phyloP scores from a whole-genome alignment of 2,113 vertebrate genomes.

The Anguilla japonica region DNA sequence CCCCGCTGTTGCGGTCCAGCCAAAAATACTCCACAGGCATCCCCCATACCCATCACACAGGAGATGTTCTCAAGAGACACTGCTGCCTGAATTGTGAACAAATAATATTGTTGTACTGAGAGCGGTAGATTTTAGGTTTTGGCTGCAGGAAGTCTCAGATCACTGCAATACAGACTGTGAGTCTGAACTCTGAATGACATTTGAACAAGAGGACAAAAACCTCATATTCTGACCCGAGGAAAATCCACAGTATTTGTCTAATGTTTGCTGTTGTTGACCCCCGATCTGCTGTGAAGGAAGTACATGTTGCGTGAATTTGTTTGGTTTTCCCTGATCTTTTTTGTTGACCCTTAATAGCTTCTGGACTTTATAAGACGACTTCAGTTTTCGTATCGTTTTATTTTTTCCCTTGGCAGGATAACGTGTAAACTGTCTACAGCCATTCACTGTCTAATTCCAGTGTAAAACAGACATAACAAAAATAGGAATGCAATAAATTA shows the following conservation, averaged over 20 bases:
- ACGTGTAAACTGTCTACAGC: background rate
- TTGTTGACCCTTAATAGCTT: background rate
- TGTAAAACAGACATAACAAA: background rate
- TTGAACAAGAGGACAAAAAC: background rate
- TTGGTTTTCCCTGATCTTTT: background rate
- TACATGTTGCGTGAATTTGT: background rate
- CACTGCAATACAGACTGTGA: background rate
- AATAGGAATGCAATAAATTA: background rate
- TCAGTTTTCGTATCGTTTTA: background rate
- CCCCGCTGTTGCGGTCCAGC: too few species aligned
- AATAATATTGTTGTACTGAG: background rate
- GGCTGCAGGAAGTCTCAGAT: background rate
- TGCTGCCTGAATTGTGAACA: background rate
- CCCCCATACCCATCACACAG: background rate
- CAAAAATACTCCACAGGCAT: background rate
- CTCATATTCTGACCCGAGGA: background rate
- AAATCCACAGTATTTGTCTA: background rate
- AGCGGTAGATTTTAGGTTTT: background rate
- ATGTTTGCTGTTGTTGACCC: conserved; percentile 3
- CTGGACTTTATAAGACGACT: background rate
- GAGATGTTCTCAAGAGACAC: background rate
- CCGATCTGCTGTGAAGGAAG: background rate
- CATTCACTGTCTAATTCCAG: background rate
- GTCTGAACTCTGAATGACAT: background rate
- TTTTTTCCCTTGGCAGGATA: background rate